Evolutionary conservation across 2,888 invertebrate species (phyloP), one percentile per base, ranked within the genome.

Genomic region (Caenorhabditis sulstoni): DNA sequence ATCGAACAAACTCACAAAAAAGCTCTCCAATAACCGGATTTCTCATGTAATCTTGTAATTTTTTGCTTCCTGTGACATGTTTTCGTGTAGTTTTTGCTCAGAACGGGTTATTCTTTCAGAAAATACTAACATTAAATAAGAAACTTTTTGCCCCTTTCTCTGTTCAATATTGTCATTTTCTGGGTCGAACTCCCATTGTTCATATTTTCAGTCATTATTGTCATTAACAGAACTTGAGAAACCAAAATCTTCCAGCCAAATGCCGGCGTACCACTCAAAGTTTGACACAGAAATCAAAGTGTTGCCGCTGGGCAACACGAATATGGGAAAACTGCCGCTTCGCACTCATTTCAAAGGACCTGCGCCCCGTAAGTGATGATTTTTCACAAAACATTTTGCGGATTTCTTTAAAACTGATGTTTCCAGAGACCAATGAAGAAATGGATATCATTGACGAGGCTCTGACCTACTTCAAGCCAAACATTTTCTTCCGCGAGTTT

Each of bases 401-500:
- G n/a, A n/a, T n/a, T n/a, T n/a, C n/a, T n/a, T 29, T 7, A 29
- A 29, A 29, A 7, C 29, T 29, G 4, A 5, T 29, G 29, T 29
- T 70, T 81, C 16, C 57, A 85, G 82, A 82, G 68, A 82, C 81
- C 23, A 92, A 92, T n/a, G 93, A 93, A 64, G 94, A 94, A 7
- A 29, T 29, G 52, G 99, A 99, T 91, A 95, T 99, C 82, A 95
- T 99, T 86, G 99, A 99, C 91, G 99, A 99, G 93, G 95, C 97
- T 64, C 93, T 99, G 41, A 95, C 95, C 90, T 99, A 94, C 91
- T 99, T 99, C 92, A 98, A 97, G 92, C 97, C 99, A 0, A 99
- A 99, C 92, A 97, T 99, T 0, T 99, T 99, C 92, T 99, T 99
- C 91, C 94, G 97, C 85, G 97, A 96, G 41, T 99, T 97, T 91